These are phyloP conservation scores for Drosophila siamana DNA, from an alignment of 2,888 invertebrate species.

Conservation along the genomic window DNA sequence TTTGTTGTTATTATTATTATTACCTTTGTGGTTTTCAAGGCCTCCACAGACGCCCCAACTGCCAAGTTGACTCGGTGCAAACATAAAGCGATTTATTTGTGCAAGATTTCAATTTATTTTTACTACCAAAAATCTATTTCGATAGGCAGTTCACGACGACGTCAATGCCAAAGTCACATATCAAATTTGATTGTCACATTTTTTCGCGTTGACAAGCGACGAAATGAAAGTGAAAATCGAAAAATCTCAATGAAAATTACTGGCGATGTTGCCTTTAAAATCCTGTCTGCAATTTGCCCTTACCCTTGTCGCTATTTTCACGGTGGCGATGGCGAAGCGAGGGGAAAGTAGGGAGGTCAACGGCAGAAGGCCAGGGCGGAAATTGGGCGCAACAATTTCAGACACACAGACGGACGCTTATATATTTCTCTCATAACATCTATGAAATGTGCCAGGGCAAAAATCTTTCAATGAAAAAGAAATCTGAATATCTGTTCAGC, in stretches of 20 bases:
- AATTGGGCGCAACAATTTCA: slow-evolving; percentile 37
- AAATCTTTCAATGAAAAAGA: slow-evolving; percentile 47
- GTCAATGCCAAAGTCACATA: slow-evolving; percentile 74
- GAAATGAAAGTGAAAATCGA: slow-evolving; percentile 49
- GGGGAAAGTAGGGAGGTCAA: slow-evolving; percentile 1
- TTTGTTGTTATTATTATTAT: slow-evolving; percentile 20
- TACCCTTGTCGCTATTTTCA: slow-evolving; percentile 54
- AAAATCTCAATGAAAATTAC: slow-evolving; percentile 56
- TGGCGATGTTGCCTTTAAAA: slow-evolving; percentile 27
- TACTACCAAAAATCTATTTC: slow-evolving; percentile 60
- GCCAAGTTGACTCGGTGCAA: slow-evolving; percentile 24
- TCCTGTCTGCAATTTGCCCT: slow-evolving; percentile 46
- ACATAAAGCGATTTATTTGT: slow-evolving; percentile 40
- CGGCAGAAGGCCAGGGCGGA: slow-evolving; percentile 43
- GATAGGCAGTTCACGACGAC: slow-evolving; percentile 51
- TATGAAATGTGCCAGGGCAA: slow-evolving; percentile 38
- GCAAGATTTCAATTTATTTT: slow-evolving; percentile 51
- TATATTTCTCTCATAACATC: slow-evolving; percentile 25
- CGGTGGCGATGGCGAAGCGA: not conserved
- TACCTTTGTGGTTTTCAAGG: slow-evolving; percentile 24
- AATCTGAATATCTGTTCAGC: slow-evolving; percentile 20
- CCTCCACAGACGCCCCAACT: slow-evolving; percentile 9
- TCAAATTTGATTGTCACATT: slow-evolving; percentile 67
- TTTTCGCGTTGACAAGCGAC: slow-evolving; percentile 36
- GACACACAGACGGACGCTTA: slow-evolving; percentile 5